Evolutionary conservation across 2,797 vertebrate species (phyloP).

Genomic region (Eulemur mongoz): DNA sequence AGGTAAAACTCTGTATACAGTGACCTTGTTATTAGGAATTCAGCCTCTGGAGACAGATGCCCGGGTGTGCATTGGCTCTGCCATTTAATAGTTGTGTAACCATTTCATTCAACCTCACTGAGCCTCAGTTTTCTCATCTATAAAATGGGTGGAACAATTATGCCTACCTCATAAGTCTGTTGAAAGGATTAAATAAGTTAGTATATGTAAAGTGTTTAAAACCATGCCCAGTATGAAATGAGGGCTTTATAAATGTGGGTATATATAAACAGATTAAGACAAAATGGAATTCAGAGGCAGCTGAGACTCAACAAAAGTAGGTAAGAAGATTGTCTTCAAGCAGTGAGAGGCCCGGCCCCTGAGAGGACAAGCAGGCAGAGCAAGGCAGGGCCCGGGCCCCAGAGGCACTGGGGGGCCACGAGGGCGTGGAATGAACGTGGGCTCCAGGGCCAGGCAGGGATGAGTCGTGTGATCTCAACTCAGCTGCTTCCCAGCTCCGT

Average conservation of each 20-base stretch:
- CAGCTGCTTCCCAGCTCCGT: background rate
- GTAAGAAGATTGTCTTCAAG: background rate
- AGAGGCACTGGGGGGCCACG: background rate
- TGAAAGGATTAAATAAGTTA: background rate
- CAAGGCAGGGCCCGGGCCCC: background rate
- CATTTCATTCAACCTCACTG: background rate
- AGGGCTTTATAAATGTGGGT: background rate
- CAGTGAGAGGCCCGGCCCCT: background rate
- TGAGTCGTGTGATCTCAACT: background rate
- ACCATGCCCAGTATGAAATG: background rate
- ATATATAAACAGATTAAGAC: background rate
- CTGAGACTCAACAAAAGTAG: background rate
- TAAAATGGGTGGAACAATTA: background rate
- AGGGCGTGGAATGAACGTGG: accelerated
- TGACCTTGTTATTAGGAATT: background rate
- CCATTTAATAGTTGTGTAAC: background rate
- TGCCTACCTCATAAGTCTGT: background rate
- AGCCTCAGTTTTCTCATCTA: background rate
- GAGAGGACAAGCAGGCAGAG: background rate
- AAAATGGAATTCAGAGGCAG: background rate
- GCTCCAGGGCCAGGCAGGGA: no score
- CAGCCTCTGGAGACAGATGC: background rate
- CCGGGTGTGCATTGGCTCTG: background rate
- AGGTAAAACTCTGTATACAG: background rate
- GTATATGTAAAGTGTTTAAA: background rate